These are phyloP conservation scores for Notodonta ziczac DNA, from an alignment of 2,888 invertebrate species.

Conservation along the genomic window DNA sequence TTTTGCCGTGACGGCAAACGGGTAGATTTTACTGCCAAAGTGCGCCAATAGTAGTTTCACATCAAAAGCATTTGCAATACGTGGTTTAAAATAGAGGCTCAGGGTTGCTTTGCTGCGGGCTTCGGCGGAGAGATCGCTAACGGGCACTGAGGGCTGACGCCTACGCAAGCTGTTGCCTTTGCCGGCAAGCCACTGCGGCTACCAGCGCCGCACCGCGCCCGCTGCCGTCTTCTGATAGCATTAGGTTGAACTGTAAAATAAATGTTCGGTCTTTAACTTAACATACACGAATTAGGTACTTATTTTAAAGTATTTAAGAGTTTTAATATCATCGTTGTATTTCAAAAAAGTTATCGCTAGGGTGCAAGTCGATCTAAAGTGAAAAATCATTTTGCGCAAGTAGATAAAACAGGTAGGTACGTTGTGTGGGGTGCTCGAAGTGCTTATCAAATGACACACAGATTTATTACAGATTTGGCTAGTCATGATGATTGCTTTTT, in stretches of 20 bases:
- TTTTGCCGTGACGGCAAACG: no score
- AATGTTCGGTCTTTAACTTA: neutral
- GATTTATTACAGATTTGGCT: neutral
- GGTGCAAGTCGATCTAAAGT: neutral
- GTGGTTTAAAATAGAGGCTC: slow-evolving; percentile 30
- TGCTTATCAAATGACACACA: neutral
- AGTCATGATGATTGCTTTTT: neutral
- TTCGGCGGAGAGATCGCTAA: slow-evolving; percentile 37
- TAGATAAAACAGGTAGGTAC: no score
- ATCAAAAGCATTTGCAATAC: neutral
- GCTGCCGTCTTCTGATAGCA: slow-evolving; percentile 98
- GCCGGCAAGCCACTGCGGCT: slow-evolving; percentile 94
- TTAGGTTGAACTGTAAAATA: slow-evolving; percentile 91
- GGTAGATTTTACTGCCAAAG: no score
- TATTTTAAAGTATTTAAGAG: no score
- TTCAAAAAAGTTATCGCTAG: no score
- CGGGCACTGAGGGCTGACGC: slow-evolving; percentile 10
- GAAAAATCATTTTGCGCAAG: no score
- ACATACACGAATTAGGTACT: neutral
- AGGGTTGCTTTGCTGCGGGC: slow-evolving; percentile 29
- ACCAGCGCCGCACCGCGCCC: slow-evolving; percentile 98
- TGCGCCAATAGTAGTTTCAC: no score
- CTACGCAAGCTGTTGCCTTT: slow-evolving; percentile 60
- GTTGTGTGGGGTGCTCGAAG: no score
- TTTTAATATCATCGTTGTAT: neutral